Percentiles rank a stretch among this genome's conserved stretches.
Conservation (phyloP, 2,797 vertebrate species). For the Lindbergichthys nudifrons region DNA sequence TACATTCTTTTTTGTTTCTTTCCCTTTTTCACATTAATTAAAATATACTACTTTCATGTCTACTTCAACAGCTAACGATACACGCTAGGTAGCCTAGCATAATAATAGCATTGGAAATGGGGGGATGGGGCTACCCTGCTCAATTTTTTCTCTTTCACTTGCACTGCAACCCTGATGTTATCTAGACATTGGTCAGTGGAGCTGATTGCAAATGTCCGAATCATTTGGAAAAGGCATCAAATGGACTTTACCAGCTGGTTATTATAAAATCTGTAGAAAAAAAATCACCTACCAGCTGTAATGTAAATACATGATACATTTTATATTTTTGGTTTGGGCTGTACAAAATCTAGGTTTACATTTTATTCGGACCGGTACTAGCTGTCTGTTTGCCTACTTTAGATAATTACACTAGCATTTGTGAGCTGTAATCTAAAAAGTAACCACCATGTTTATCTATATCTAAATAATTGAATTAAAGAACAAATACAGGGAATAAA, state of each 20-base stretch:
- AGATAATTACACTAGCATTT: not conserved
- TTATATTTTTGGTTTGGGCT: too few species aligned
- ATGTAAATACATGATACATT: too few species aligned
- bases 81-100: not conserved
- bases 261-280: too few species aligned
- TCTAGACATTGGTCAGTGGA: too few species aligned
- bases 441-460: not conserved
- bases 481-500: not conserved
- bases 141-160: too few species aligned
- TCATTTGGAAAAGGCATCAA: too few species aligned
- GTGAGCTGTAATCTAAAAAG: not conserved
- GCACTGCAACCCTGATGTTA: too few species aligned
- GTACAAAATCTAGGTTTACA: too few species aligned
- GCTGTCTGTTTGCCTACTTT: not conserved
- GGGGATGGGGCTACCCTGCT: not conserved
- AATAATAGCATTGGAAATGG: not conserved
- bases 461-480: conserved; percentile 7
- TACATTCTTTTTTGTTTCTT: not conserved
- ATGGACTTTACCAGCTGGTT: too few species aligned
- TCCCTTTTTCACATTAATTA: not conserved
- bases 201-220: too few species aligned
- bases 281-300: too few species aligned
- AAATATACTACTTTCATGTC: not conserved
- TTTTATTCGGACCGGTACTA: not conserved
- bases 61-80: not conserved